phyloP scores from a whole-genome alignment of 2,888 invertebrate species.

The Argyresthia goedartella region DNA sequence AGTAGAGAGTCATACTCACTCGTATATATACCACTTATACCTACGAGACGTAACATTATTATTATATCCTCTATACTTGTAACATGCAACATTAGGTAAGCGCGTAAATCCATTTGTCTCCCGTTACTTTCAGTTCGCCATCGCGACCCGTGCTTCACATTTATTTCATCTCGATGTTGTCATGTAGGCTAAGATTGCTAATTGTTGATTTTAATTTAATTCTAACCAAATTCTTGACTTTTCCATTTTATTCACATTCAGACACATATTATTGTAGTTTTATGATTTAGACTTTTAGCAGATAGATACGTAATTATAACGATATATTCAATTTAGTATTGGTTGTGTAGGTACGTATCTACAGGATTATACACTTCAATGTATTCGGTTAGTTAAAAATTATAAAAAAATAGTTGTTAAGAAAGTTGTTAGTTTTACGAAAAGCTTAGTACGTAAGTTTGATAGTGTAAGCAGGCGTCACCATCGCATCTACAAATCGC shows the following conservation, averaged over 20 bases:
- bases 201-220: slow-evolving; percentile 2
- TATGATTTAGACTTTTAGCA: background rate
- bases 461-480: too few species aligned
- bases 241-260: background rate
- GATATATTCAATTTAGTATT: slow-evolving; percentile 21
- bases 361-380: slow-evolving; percentile 20
- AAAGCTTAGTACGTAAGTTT: too few species aligned
- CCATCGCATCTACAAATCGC: too few species aligned
- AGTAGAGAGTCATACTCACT: slow-evolving; percentile 5
- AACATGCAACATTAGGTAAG: slow-evolving; percentile 21
- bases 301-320: too few species aligned
- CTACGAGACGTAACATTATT: background rate
- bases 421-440: background rate
- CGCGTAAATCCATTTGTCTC: slow-evolving; percentile 68
- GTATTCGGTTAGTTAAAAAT: too few species aligned
- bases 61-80: too few species aligned
- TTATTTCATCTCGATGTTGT: slow-evolving; percentile 28
- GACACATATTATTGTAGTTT: background rate
- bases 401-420: background rate
- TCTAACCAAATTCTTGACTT: background rate
- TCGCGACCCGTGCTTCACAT: slow-evolving; percentile 26
- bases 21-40: background rate
- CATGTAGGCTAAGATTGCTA: slow-evolving; percentile 14
- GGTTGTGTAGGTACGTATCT: slow-evolving; percentile 28
- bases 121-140: slow-evolving; percentile 41